Evolutionary conservation across 2,113 vertebrate genomes (phyloP).

Genomic region (Aphyosemion australe): DNA sequence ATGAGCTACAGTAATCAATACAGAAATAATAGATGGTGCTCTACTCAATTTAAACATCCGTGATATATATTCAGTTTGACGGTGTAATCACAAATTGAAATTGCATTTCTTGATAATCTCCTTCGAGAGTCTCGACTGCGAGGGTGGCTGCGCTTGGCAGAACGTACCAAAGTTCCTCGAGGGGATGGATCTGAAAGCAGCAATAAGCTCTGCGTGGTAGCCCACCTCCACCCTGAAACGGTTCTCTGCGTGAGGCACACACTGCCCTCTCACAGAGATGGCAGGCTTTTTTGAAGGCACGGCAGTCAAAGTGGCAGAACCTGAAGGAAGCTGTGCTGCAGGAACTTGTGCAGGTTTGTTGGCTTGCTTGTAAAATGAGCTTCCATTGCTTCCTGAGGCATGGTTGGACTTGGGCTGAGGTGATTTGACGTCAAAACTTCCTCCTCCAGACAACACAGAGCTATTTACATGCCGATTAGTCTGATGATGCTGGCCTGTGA

Average conservation of each 20-base stretch:
- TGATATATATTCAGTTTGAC: no score
- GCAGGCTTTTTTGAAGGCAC: conserved; percentile 69
- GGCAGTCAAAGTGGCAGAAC: conserved; percentile 6
- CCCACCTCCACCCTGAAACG: conserved; percentile 90
- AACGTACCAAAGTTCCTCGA: conserved; percentile 89
- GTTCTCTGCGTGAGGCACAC: conserved; percentile 77
- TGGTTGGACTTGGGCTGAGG: conserved; percentile 30
- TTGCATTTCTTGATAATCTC: background rate
- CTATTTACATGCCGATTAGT: conserved; percentile 28
- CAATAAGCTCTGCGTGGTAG: conserved; percentile 86
- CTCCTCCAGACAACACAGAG: conserved; percentile 9
- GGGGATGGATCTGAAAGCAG: conserved; percentile 87
- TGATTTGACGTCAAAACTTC: conserved; percentile 21
- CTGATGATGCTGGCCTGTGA: conserved; percentile 45
- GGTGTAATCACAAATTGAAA: no score
- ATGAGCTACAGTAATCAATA: background rate
- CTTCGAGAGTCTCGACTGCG: background rate
- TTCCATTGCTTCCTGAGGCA: conserved; percentile 22
- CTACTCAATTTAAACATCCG: background rate
- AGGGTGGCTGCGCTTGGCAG: background rate
- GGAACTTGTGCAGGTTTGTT: conserved; percentile 42
- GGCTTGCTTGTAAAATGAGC: conserved; percentile 64
- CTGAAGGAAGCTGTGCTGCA: conserved; percentile 30
- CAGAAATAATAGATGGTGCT: background rate
- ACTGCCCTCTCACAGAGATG: conserved; percentile 78